Evolutionary conservation across 1,140 invertebrate genomes (phyloP).

Genomic region (Charaxes varanes): DNA sequence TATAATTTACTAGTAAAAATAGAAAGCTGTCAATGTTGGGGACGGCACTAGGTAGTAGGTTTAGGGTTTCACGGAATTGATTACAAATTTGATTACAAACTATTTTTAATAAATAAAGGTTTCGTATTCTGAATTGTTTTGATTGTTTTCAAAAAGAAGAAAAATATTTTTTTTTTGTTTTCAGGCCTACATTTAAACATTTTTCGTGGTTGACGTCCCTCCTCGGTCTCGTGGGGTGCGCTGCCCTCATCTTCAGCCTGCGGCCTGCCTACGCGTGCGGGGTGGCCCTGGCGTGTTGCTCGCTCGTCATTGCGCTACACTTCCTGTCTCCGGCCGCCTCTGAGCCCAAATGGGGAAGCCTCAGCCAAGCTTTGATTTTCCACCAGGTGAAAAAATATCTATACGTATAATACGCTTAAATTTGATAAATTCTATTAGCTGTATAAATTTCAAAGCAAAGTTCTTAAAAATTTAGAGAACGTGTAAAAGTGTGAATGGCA

Average conservation of each 20-base stretch:
- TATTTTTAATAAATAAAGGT: no score
- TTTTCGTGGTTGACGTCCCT: constrained; percentile 96
- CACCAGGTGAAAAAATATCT: constrained; percentile 83
- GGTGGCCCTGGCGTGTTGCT: constrained; percentile 90
- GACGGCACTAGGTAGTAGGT: no score
- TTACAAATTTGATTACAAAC: no score
- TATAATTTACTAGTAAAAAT: no score
- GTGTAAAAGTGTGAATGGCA: no score
- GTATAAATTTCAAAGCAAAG: no score
- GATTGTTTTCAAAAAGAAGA: neutral
- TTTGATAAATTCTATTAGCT: no score
- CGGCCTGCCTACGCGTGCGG: constrained; percentile 92
- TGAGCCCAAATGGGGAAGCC: constrained; percentile 92
- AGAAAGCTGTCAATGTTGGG: no score
- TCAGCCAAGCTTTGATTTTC: constrained; percentile 98
- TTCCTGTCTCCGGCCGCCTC: constrained; percentile 92
- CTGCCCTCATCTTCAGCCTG: constrained; percentile 97
- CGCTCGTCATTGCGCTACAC: constrained; percentile 91
- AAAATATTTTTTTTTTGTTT: neutral
- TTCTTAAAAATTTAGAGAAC: no score
- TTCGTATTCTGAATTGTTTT: no score
- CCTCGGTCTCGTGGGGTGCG: constrained; percentile 89
- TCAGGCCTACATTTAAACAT: constrained; percentile 95
- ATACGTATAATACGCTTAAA: neutral
- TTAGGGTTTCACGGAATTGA: no score